A percentile compares a stretch with the other conserved stretches of the same genome.
phyloP scores from a whole-genome alignment of 1,140 invertebrate genomes.

The Tribolium castaneum region DNA sequence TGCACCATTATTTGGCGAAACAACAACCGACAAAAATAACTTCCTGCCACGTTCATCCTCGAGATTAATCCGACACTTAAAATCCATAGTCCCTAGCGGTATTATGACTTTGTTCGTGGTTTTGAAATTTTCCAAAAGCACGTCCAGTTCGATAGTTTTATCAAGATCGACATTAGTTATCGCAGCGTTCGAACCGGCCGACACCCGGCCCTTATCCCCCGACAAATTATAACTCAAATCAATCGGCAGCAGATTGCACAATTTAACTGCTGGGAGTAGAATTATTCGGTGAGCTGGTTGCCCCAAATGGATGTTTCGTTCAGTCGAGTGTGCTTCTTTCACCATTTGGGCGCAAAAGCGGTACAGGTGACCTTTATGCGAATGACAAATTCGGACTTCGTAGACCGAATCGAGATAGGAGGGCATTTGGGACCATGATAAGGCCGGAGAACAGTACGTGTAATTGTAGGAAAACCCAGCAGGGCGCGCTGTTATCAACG shows the following conservation, averaged over 20 bases:
- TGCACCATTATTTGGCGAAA: constrained; percentile 57
- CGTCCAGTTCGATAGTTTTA: constrained; percentile 75
- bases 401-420: constrained; percentile 70
- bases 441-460: constrained; percentile 71
- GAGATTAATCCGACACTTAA: constrained; percentile 68
- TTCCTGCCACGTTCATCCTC: constrained; percentile 79
- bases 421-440: constrained; percentile 75
- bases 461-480: constrained; percentile 62
- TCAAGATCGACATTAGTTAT: constrained; percentile 71
- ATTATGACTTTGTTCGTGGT: constrained; percentile 72
- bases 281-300: constrained; percentile 89
- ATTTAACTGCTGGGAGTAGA: constrained; percentile 83
- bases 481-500: constrained; percentile 69
- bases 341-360: constrained; percentile 82
- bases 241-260: constrained; percentile 82
- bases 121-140: constrained; percentile 86
- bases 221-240: constrained; percentile 75
- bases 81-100: constrained; percentile 65
- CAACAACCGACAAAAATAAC: constrained; percentile 76
- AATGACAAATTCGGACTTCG: constrained; percentile 65
- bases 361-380: constrained; percentile 63
- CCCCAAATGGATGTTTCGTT: constrained; percentile 63
- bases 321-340: constrained; percentile 83
- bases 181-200: constrained; percentile 63
- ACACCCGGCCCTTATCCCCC: constrained; percentile 70